Percentiles rank a stretch among this genome's conserved stretches.
Conservation (phyloP, 2,888 invertebrate genomes). For the Tanytarsus gracilentus region DNA sequence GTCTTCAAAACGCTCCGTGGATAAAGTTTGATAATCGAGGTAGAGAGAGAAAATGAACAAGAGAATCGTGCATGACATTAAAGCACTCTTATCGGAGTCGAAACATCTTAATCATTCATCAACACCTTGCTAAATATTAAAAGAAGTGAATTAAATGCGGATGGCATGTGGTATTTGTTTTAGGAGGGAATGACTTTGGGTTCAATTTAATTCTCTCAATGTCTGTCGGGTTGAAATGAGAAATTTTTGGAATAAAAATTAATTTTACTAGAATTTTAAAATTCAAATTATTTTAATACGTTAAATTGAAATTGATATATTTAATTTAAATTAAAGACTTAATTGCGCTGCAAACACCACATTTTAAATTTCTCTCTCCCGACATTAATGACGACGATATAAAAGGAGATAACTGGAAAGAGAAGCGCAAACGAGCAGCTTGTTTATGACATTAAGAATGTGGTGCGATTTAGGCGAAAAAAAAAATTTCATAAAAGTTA, state of each 20-base stretch:
- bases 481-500: not conserved
- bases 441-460: not conserved
- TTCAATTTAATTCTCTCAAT: too few species aligned
- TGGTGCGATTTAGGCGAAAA: not conserved
- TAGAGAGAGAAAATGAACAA: not conserved
- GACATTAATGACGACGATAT: too few species aligned
- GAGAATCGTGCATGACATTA: slow-evolving; percentile 22
- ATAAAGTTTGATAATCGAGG: not conserved
- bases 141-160: not conserved
- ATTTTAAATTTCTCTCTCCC: too few species aligned
- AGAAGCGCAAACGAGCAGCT: too few species aligned
- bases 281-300: too few species aligned
- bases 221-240: too few species aligned
- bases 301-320: too few species aligned
- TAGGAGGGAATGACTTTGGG: not conserved
- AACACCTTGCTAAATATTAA: slow-evolving; percentile 17
- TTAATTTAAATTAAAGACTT: too few species aligned
- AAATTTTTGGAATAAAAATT: not conserved
- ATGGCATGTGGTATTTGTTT: slow-evolving; percentile 6
- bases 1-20: not conserved
- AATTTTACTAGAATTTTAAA: not conserved
- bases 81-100: slow-evolving; percentile 7
- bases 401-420: too few species aligned
- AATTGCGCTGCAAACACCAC: too few species aligned
- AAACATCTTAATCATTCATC: slow-evolving; percentile 23